phyloP scores from a whole-genome alignment of 2,797 vertebrate species.

The Cossypha caffra region DNA sequence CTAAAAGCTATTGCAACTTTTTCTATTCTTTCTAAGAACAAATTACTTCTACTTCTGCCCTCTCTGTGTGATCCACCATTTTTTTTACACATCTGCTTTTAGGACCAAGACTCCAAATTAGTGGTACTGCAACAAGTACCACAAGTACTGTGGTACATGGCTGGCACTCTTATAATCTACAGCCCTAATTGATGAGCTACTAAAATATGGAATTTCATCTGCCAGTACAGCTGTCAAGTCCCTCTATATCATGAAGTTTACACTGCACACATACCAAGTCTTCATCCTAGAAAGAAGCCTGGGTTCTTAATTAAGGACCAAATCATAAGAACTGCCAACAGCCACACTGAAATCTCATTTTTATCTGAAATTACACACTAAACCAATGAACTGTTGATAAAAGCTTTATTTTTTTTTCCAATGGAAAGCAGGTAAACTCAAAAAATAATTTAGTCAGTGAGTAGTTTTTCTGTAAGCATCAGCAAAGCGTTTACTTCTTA shows the following conservation, averaged over 20 bases:
- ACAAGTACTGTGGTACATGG: not conserved
- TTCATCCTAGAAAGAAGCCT: not conserved
- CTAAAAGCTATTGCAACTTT: not conserved
- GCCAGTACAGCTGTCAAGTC: not conserved
- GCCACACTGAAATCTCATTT: not conserved
- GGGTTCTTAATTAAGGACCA: not conserved
- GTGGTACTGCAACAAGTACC: not conserved
- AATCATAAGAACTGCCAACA: not conserved
- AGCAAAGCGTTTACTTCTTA: not conserved
- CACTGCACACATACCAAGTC: not conserved
- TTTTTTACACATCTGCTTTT: not conserved
- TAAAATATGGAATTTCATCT: not conserved
- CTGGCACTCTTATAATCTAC: not conserved
- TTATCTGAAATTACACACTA: not conserved
- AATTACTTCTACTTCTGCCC: not conserved
- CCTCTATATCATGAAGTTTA: not conserved
- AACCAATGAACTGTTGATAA: not conserved
- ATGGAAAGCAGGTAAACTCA: not conserved
- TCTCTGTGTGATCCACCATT: not conserved
- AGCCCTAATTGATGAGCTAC: not conserved
- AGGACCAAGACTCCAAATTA: not conserved
- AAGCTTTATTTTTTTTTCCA: slow-evolving; percentile 11
- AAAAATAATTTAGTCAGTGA: slow-evolving; percentile 45
- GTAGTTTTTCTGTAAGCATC: not conserved
- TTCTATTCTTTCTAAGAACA: not conserved